Evolutionary conservation across 2,113 vertebrate species (phyloP).

Genomic region (Cranoglanis bouderius): DNA sequence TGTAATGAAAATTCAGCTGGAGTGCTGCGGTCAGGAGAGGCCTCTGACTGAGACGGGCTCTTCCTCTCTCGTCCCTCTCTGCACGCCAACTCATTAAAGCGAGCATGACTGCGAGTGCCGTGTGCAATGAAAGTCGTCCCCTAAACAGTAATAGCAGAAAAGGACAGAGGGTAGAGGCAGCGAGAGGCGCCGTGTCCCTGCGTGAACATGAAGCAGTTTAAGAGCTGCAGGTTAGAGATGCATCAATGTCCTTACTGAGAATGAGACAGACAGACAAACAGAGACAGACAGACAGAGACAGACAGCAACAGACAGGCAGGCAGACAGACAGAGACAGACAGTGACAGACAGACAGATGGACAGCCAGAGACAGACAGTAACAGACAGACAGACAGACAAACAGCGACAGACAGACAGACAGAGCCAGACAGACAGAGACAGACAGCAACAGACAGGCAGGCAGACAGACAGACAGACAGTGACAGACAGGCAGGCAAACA

Average conservation of each 20-base stretch:
- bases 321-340: not conserved
- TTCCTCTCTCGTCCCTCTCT: not conserved
- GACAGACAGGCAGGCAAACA: not conserved
- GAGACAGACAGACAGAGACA: not conserved
- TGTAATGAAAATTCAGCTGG: slow-evolving; percentile 19
- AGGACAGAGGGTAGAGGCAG: not conserved
- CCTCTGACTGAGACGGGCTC: not conserved
- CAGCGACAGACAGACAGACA: not conserved
- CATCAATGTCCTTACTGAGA: not conserved
- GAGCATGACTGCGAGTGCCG: not conserved
- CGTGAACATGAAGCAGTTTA: not conserved
- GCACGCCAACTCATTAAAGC: not conserved
- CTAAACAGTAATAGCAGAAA: not conserved
- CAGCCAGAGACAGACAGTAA: not conserved
- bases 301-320: not conserved
- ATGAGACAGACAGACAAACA: not conserved
- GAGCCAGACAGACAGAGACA: not conserved
- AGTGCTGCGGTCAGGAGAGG: not conserved
- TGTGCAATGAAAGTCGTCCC: not conserved
- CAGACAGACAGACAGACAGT: not conserved
- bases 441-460: not conserved
- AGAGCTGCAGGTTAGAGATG: not conserved
- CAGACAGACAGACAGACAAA: not conserved
- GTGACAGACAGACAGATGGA: not conserved
- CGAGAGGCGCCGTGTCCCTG: not conserved